These are phyloP conservation scores for Enteromius thamalakanensis DNA, from an alignment of 2,797 vertebrate genomes.

Conservation along the genomic window DNA sequence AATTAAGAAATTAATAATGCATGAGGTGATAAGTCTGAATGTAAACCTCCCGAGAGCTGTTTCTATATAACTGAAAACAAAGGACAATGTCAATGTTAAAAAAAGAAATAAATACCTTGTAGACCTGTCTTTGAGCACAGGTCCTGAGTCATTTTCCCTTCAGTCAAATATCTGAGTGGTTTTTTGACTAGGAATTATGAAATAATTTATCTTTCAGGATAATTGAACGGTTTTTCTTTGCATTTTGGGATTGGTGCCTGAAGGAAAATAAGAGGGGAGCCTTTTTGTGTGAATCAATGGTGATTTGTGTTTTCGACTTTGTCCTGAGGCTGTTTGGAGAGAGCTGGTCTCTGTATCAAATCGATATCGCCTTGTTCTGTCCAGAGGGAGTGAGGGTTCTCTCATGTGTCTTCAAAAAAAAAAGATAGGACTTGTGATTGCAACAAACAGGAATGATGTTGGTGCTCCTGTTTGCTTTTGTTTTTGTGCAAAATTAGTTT, in stretches of 20 bases:
- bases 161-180: not conserved
- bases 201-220: conserved; percentile 6
- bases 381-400: conserved; percentile 30
- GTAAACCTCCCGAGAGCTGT: conserved; percentile 34
- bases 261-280: conserved; percentile 44
- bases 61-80: not conserved
- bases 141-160: not conserved
- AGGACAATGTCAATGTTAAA: not conserved
- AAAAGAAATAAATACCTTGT: conserved; percentile 19
- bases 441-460: conserved; percentile 28
- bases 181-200: not conserved
- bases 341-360: conserved; percentile 35
- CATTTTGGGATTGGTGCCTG: conserved; percentile 1
- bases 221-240: conserved; percentile 8
- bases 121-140: not conserved
- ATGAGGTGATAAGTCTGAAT: conserved; percentile 51
- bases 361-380: conserved; percentile 42
- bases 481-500: not conserved
- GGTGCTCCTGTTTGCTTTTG: not conserved
- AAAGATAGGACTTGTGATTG: conserved; percentile 11
- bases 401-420: conserved; percentile 34
- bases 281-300: conserved; percentile 40
- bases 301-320: conserved; percentile 53
- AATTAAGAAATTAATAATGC: conserved; percentile 65
- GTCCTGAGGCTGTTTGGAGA: conserved; percentile 44